Evolutionary conservation across 2,113 vertebrate genomes (phyloP).

Genomic region (Baryphthengus martii): DNA sequence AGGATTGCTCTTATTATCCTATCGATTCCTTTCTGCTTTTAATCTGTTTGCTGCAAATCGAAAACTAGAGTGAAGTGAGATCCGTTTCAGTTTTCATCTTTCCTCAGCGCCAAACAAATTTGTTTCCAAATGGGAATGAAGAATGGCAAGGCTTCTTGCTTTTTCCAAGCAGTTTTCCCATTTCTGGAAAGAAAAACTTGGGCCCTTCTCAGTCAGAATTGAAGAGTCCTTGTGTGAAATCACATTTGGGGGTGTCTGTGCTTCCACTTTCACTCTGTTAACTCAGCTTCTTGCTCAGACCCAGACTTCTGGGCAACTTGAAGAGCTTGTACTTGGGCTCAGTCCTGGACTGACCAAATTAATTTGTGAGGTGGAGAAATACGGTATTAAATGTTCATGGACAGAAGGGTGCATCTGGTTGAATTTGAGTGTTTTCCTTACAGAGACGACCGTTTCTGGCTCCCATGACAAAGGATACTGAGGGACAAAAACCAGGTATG

Average conservation of each 20-base stretch:
- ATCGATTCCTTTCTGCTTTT: constrained; percentile 12
- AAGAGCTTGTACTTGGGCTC: neutral
- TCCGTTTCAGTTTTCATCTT: neutral
- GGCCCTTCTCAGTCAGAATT: neutral
- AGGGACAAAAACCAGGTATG: neutral
- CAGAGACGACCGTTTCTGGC: neutral
- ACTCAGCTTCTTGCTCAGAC: neutral
- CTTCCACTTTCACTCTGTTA: neutral
- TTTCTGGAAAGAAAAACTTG: neutral
- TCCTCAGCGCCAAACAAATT: neutral
- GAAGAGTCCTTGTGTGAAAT: neutral
- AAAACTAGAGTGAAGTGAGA: neutral
- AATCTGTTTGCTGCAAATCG: neutral
- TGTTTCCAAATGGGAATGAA: neutral
- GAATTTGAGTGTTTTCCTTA: neutral
- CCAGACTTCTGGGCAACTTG: neutral
- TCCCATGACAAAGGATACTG: neutral
- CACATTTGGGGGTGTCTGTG: neutral
- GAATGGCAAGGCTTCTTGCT: neutral
- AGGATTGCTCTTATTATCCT: neutral
- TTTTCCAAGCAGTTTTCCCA: neutral
- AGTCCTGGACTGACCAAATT: neutral
- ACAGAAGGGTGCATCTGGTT: neutral
- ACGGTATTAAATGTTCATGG: neutral
- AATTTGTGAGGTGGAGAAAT: neutral